Evolutionary conservation across 2,797 vertebrate genomes (phyloP), one percentile per base, ranked within the genome.

Genomic region (Eupleurogrammus muticus): DNA sequence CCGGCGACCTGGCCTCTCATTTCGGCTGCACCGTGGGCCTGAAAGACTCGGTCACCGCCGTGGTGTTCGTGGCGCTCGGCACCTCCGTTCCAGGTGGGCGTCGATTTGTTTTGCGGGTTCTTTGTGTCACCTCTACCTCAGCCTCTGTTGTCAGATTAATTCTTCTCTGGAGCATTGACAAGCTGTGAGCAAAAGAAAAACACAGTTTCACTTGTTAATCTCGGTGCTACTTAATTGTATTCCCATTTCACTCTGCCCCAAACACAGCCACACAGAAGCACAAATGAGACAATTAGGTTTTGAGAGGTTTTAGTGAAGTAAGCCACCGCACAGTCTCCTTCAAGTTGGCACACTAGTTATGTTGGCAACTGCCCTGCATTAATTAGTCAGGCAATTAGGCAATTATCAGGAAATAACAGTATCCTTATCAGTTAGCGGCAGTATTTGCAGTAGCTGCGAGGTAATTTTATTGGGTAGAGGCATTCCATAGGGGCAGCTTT

Each of bases 11-110:
- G 84, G 95, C 95, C 59, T 94, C 92, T 9, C 95, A 96, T 83
- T 96, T 96, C 8, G 95, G 95, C 87, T 96, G 95, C 92, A 96
- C 95, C 65, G 53, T 96, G 8, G 95, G 95, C 5, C 94, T 96
- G 80, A 96, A 96, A 85, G 95, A 96, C 90, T 94, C 95, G 0
- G 95, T 96, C 87, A 96, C 95, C 0, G 95, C 95, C 1, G 95
- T 96, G 85, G 94, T 96, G 75, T 96, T 96, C 13, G 95, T 96
- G 86, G 95, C 95, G 40, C 92, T 96, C 8, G 95, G 95, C 57
- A 96, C 95, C 78, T 96, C 95, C 4, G 94, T 96, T 67, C 95
- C 95, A 86, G 95, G 95, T 96, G 74, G 84, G 95, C 64, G 17
- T 62, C 52, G 28, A 46, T 54, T 9, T 65, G 40, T 51, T 75